Percentiles rank a stretch among this genome's conserved stretches.
Evolutionary conservation across 2,113 vertebrate genomes (phyloP).

Genomic region (Paramisgurnus dabryanus): DNA sequence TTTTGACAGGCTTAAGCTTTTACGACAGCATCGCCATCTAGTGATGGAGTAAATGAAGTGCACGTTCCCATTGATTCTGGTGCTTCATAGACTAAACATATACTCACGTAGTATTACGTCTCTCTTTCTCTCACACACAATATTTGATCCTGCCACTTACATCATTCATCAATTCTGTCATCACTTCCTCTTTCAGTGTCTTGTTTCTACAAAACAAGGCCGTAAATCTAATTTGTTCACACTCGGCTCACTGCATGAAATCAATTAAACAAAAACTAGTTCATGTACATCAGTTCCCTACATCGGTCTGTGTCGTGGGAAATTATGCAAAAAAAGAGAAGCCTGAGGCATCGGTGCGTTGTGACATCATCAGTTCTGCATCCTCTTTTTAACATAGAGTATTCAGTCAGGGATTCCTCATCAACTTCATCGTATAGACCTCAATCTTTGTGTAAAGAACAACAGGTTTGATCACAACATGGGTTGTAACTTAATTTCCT

Average conservation of each 20-base stretch:
- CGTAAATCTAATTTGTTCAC: neutral
- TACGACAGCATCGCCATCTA: conserved; percentile 16
- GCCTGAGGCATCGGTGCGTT: neutral
- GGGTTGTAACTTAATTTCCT: too few relatives aligned
- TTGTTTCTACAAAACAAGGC: neutral
- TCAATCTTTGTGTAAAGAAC: neutral
- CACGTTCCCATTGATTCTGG: neutral
- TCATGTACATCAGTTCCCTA: neutral
- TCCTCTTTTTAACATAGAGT: neutral
- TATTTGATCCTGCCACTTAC: too few relatives aligned
- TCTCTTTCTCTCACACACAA: too few relatives aligned
- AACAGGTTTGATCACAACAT: neutral
- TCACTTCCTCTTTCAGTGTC: neutral
- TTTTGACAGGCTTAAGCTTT: neutral
- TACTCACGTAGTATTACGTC: neutral
- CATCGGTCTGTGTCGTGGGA: neutral
- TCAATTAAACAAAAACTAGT: neutral
- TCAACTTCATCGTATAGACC: neutral
- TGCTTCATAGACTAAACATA: neutral
- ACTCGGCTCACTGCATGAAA: neutral
- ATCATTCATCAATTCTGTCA: neutral
- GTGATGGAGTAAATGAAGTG: conserved; percentile 1
- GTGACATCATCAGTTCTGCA: neutral
- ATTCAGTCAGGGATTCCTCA: neutral
- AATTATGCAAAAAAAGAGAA: conserved; percentile 10